Evolutionary conservation across 2,888 invertebrate species (phyloP), one percentile per base, ranked within the genome.

Genomic region (Hyposoter didymator): DNA sequence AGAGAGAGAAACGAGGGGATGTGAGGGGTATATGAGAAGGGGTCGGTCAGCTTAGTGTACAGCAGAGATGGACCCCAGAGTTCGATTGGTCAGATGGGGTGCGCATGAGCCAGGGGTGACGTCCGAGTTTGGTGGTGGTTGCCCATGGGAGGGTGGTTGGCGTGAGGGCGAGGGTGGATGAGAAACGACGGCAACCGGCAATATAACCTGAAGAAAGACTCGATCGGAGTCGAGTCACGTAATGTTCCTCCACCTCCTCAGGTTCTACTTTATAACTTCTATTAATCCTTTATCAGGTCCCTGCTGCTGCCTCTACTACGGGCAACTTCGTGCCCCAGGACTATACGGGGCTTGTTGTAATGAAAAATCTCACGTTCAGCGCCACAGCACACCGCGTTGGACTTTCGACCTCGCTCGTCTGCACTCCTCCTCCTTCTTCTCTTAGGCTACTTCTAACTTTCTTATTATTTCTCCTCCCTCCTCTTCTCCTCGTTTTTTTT

Each of bases 181-280:
- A 93, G 93, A 92, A 93, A 93, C 93, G 93, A 92, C 92, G 89
- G 91, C 88, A 92, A 93, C 92, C 93, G 92, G 93, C 93, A 92
- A 94, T 93, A 93, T 93, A 93, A 93, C 93, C 92, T 92, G 93
- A 92, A 92, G 93, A 94, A 93, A 93, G 92, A 92, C 92, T 91
- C 91, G 93, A 94, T 94, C 93, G 92, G 92, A 93, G 94, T 94
- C 94, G 92, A 91, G 93, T 94, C 94, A 94, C 93, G 94, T 94
- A 93, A 93, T 92, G 93, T 92, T 91, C 93, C 93, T 93, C 93
- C 93, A 91, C 92, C 93, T 90, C 92, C 91, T 91, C 91, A 91
- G 93, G 92, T 93, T 93, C 93, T 93, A 94, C 94, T 94, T 94
- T 94, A 94, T 94, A 94, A 94, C 93, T 94, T 94, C 93, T 93